phyloP scores from a whole-genome alignment of 2,113 vertebrate species.

The Muntiacus muntjak region DNA sequence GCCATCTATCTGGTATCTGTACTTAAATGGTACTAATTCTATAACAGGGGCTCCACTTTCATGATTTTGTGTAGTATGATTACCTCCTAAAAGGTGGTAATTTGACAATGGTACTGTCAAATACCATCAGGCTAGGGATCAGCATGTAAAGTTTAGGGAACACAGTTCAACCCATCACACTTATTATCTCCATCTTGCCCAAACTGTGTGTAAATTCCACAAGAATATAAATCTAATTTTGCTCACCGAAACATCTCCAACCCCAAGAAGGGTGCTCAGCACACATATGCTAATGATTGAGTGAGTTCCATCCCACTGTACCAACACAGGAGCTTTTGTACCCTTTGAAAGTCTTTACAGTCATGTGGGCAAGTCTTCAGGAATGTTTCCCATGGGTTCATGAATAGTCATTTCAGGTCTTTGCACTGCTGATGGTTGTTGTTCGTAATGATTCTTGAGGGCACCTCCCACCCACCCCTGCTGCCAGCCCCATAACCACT shows the following conservation, averaged over 20 bases:
- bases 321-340: neutral
- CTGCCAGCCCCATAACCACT: neutral
- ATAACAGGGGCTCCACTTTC: neutral
- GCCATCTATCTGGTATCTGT: neutral
- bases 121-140: neutral
- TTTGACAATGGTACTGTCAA: neutral
- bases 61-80: neutral
- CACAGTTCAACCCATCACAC: too few relatives aligned
- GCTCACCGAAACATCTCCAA: neutral
- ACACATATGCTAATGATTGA: neutral
- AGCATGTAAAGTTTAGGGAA: neutral
- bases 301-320: neutral
- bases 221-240: neutral
- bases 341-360: neutral
- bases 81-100: neutral
- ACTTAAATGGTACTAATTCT: neutral
- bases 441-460: neutral
- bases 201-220: neutral
- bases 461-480: neutral
- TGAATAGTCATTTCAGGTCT: neutral
- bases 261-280: neutral
- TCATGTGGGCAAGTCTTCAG: neutral
- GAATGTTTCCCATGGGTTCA: neutral
- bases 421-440: neutral
- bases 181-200: neutral